phyloP scores from a whole-genome alignment of 2,113 vertebrate genomes.

The Neopipo cinnamomea region DNA sequence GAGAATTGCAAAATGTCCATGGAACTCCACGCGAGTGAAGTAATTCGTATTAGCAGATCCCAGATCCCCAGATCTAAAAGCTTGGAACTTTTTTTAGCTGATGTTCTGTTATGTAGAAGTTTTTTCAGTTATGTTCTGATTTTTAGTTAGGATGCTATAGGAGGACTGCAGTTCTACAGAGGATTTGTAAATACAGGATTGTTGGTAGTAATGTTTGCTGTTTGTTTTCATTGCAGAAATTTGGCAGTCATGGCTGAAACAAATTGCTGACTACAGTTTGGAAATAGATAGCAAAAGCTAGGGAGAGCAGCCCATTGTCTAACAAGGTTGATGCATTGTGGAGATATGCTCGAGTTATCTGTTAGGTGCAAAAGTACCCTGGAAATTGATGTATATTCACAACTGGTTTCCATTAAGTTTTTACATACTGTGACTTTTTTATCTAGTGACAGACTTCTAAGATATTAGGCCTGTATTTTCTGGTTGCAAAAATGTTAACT shows the following conservation, averaged over 20 bases:
- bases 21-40: background rate
- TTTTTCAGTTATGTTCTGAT: background rate
- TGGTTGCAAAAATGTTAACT: constrained; percentile 48
- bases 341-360: background rate
- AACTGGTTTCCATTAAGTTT: background rate
- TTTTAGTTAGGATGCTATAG: background rate
- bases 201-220: accelerated
- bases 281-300: background rate
- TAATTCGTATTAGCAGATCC: background rate
- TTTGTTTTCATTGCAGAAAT: background rate
- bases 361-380: background rate
- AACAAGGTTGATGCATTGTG: background rate
- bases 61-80: background rate
- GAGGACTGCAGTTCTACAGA: background rate
- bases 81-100: background rate
- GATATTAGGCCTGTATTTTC: constrained; percentile 15
- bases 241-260: background rate
- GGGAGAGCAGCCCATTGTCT: background rate
- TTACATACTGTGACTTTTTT: constrained; percentile 39
- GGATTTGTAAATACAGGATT: background rate
- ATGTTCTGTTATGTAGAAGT: background rate
- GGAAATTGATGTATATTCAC: background rate
- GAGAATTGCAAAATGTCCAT: background rate
- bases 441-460: background rate
- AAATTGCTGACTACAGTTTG: background rate